Evolutionary conservation across 2,888 invertebrate genomes (phyloP).

Genomic region (Melanostoma scalare): DNA sequence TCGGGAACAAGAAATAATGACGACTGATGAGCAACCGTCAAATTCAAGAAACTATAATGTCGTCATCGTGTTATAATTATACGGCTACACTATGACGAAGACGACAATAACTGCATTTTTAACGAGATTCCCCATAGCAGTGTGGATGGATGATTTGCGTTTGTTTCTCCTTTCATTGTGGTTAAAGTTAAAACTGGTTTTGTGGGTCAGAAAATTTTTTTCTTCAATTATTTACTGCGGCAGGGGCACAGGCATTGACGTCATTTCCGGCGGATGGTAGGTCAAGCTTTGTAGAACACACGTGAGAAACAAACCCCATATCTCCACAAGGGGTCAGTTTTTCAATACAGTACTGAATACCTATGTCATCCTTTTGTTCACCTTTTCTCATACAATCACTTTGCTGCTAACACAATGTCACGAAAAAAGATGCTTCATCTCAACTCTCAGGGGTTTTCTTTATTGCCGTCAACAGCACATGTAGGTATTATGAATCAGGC

Average conservation of each 20-base stretch:
- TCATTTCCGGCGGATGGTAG: constrained; percentile 51
- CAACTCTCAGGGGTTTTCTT: neutral
- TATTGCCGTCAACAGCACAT: neutral
- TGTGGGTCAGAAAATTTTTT: constrained; percentile 53
- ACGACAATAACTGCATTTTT: constrained; percentile 57
- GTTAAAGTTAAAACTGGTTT: constrained; percentile 53
- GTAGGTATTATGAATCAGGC: neutral
- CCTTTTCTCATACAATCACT: constrained; percentile 5
- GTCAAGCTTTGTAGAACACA: neutral
- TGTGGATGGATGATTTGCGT: neutral
- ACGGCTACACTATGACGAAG: constrained; percentile 39
- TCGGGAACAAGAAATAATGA: constrained; percentile 24
- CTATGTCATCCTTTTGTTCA: constrained; percentile 20
- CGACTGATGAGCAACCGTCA: constrained; percentile 48
- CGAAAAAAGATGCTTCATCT: constrained; percentile 2
- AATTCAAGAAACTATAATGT: constrained; percentile 43
- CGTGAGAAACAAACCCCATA: constrained; percentile 15
- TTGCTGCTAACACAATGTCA: neutral
- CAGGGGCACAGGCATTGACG: constrained; percentile 34
- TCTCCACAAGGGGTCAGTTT: neutral
- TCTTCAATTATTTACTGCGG: constrained; percentile 3
- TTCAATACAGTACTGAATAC: constrained; percentile 17
- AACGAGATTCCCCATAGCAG: constrained; percentile 44
- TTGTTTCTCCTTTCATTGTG: neutral
- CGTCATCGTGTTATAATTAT: constrained; percentile 22